These are phyloP conservation scores for Physella acuta DNA, from an alignment of 1,140 invertebrate genomes.

Conservation along the genomic window DNA sequence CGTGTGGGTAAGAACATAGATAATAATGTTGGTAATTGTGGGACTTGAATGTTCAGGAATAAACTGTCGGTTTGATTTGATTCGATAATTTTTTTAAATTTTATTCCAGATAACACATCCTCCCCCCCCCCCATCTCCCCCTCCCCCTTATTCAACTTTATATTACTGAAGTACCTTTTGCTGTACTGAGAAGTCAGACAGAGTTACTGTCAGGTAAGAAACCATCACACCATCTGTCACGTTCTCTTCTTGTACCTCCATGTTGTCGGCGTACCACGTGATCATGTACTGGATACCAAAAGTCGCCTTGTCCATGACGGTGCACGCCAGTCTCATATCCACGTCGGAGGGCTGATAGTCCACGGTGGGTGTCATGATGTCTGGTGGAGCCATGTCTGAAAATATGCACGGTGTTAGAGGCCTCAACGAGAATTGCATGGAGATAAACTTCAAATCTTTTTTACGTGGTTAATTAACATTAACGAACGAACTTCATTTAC, in stretches of 20 bases:
- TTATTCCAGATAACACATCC: too few species aligned
- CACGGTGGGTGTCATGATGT: constrained; percentile 22
- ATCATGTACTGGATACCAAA: constrained; percentile 31
- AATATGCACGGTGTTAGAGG: background rate
- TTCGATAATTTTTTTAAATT: too few species aligned
- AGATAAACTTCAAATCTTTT: too few species aligned
- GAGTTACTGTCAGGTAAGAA: constrained; percentile 18
- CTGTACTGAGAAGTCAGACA: background rate
- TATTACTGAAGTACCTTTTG: background rate
- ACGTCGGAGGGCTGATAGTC: constrained; percentile 8
- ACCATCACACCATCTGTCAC: background rate
- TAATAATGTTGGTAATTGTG: too few species aligned
- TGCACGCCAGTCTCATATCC: constrained; percentile 28
- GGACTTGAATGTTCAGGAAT: too few species aligned
- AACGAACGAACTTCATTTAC: too few species aligned
- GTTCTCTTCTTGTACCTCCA: constrained; percentile 9
- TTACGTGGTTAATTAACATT: too few species aligned
- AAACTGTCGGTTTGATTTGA: too few species aligned
- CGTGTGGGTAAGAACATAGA: too few species aligned
- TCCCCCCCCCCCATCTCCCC: too few species aligned
- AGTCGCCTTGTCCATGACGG: constrained; percentile 10
- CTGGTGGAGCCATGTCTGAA: constrained; percentile 26
- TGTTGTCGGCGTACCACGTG: constrained; percentile 30
- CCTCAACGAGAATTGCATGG: too few species aligned
- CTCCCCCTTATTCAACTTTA: too few species aligned